Base-by-base conservation (phyloP, 2,797 vertebrate species). In the Moxostoma hubbsi region DNA sequence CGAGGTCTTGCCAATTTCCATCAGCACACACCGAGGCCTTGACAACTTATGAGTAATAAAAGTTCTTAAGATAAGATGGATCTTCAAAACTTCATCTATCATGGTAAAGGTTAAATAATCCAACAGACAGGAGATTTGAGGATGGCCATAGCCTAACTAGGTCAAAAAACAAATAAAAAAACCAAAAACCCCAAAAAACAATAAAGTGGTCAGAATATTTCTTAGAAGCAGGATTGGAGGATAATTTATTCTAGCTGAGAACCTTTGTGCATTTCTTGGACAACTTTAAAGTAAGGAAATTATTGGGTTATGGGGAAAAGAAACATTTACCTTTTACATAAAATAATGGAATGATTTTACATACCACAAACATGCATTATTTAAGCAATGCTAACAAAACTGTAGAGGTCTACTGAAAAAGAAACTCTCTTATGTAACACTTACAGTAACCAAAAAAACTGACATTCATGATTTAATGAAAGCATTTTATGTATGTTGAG, bases 31-130 rank as follows among this genome's bases (percentile, higher is more conserved):
- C 69, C n/a, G 5, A 63, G 51, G 69, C 73, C 77, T 80, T 71
- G 51, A 77, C 84, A 69, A 62, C 43, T 36, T 65, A 6, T 47
- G 61, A 51, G 84, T 75, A 83, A 86, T 86, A 85, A 80, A 81
- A 59, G 63, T 45, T 75, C 49, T 77, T 59, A 51, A 46, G 46
- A 79, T 71, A 58, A 49, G 12, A 45, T 64, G 51, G 78, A 45
- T 69, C 74, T 83, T 83, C 81, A 82, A 82, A 87, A 82, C 81
- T 76, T 84, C 80, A 81, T 86, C 77, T 70, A 63, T 55, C 58
- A 81, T 24, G 11, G 67, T 62, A 68, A 24, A 54, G 58, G 61
- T 69, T 71, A 54, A 81, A 72, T 73, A 71, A 80, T 59, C 24
- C 51, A 9, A 16, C 11, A 68, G 62, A 72, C 66, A 50, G 63